Conservation (phyloP, 1,140 invertebrate genomes). For the Drosophila kohkoa region DNA sequence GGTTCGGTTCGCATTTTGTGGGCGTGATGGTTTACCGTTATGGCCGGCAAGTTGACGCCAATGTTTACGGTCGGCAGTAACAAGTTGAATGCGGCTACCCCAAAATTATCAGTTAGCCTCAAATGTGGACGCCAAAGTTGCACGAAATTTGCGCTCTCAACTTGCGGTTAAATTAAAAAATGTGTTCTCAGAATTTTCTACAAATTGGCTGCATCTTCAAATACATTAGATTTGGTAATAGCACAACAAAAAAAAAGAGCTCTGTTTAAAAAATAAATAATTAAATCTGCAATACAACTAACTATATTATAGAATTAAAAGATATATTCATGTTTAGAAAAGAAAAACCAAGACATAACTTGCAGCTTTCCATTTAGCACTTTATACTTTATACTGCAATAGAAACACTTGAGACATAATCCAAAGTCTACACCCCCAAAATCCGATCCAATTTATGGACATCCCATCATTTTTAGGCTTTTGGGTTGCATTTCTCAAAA, state of each 20-base stretch:
- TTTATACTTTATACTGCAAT: not conserved
- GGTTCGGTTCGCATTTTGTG: slow-evolving; percentile 35
- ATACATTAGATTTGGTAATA: not conserved
- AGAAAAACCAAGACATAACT: not conserved
- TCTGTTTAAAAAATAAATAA: too few species aligned
- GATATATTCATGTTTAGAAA: not conserved
- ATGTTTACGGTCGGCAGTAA: not conserved
- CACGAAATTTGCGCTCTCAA: slow-evolving; percentile 26
- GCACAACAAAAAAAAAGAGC: too few species aligned
- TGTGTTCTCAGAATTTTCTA: slow-evolving; percentile 22
- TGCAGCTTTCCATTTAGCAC: not conserved
- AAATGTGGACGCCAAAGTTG: slow-evolving; percentile 22
- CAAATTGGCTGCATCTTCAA: slow-evolving; percentile 21
- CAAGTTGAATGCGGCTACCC: slow-evolving; percentile 11
- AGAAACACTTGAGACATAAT: not conserved
- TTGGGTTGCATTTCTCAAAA: not conserved
- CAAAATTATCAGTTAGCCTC: slow-evolving; percentile 43
- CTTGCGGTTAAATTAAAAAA: slow-evolving; percentile 19
- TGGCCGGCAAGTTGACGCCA: slow-evolving; percentile 41
- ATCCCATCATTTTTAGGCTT: slow-evolving; percentile 4
- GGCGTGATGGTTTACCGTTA: slow-evolving; percentile 45
- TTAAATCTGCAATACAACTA: too few species aligned
- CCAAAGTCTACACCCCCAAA: not conserved
- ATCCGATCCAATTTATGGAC: not conserved
- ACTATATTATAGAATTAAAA: too few species aligned